Conservation (phyloP, 2,888 invertebrate species). For the Acanthosepion esculentum region DNA sequence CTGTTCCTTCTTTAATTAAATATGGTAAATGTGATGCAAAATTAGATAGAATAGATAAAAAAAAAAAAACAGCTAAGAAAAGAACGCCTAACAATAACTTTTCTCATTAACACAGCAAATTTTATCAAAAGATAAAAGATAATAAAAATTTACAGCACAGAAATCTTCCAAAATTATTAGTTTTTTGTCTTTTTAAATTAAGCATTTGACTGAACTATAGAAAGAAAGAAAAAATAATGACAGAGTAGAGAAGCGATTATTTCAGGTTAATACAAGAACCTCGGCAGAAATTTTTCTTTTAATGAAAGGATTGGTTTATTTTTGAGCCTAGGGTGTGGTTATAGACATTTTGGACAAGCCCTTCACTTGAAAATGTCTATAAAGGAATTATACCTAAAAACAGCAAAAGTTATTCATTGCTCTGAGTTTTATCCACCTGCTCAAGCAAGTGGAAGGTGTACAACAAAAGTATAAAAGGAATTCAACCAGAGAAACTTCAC, state of each 20-base stretch:
- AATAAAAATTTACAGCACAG: not conserved
- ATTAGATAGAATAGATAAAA: not conserved
- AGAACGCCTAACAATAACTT: not conserved
- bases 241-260: not conserved
- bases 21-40: not conserved
- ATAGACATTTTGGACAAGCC: not conserved
- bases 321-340: not conserved
- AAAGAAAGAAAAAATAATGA: not conserved
- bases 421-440: not conserved
- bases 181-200: not conserved
- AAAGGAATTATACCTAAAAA: not conserved
- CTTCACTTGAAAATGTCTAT: not conserved
- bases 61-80: not conserved
- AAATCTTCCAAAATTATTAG: not conserved
- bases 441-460: slow-evolving; percentile 15
- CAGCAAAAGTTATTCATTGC: not conserved
- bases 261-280: not conserved
- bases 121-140: not conserved
- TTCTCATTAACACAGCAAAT: not conserved
- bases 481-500: not conserved
- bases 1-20: not conserved
- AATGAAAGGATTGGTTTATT: not conserved
- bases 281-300: not conserved
- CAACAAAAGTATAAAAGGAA: not conserved
- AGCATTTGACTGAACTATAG: not conserved